Conservation (phyloP, 1,140 invertebrate genomes). For the Scaptomyza hsui region DNA sequence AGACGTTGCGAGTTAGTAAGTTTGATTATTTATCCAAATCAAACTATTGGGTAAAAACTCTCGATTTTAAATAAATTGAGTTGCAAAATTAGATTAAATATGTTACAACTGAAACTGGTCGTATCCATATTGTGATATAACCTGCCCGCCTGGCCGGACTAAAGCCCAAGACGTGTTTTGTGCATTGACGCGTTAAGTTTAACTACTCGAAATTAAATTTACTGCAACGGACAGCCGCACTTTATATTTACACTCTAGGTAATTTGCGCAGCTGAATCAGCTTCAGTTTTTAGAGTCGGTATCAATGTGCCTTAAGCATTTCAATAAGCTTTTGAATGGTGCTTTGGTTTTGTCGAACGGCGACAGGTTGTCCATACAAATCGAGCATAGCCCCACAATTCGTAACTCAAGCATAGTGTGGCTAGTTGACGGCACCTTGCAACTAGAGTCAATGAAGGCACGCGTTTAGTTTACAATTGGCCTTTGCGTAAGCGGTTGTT, state of each 20-base stretch:
- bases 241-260: conserved; percentile 7
- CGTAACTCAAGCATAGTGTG: conserved; percentile 6
- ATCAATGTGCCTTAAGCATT: conserved; percentile 40
- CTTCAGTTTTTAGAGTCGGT: too few relatives aligned
- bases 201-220: conserved; percentile 35
- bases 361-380: conserved; percentile 63
- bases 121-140: conserved; percentile 16
- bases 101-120: conserved; percentile 14
- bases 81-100: background rate
- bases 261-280: too few relatives aligned
- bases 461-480: conserved; percentile 51
- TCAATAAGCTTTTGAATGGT: conserved; percentile 50
- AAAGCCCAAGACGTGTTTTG: conserved; percentile 59
- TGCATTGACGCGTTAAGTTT: conserved; percentile 51
- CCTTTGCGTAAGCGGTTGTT: conserved; percentile 26
- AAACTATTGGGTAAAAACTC: too few relatives aligned
- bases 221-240: background rate
- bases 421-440: background rate
- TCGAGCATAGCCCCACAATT: conserved; percentile 35
- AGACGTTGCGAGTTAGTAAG: too few relatives aligned
- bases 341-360: conserved; percentile 41
- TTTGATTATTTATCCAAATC: too few relatives aligned
- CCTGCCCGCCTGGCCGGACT: conserved; percentile 11
- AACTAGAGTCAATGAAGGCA: background rate
- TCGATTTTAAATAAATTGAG: too few relatives aligned